phyloP scores from a whole-genome alignment of 2,888 invertebrate genomes.

The Panopea generosa region DNA sequence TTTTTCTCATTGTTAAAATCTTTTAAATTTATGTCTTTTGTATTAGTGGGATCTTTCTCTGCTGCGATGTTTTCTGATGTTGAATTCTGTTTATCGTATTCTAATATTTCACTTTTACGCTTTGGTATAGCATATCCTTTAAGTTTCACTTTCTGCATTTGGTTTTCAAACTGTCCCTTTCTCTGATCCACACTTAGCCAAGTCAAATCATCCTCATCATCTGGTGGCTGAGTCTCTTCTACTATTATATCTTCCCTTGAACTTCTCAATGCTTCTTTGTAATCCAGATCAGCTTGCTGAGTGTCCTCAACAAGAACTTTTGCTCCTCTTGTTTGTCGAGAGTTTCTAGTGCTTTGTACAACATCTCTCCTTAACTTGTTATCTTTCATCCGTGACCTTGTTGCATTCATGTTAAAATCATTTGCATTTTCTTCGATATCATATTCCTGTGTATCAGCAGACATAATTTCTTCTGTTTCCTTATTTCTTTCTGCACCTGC shows the following conservation, averaged over 20 bases:
- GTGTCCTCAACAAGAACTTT: constrained; percentile 49
- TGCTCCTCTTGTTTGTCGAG: not conserved
- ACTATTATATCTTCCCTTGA: constrained; percentile 10
- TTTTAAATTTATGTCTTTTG: constrained; percentile 7
- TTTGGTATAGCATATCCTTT: constrained; percentile 26
- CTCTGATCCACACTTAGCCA: not conserved
- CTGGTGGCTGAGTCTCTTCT: constrained; percentile 22
- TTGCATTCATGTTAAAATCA: not conserved
- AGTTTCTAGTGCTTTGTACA: not conserved
- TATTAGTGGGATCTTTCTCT: not conserved
- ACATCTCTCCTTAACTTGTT: not conserved
- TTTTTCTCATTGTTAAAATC: constrained; percentile 2
- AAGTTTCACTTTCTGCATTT: constrained; percentile 24
- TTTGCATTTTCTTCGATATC: not conserved
- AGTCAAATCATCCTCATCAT: constrained; percentile 28
- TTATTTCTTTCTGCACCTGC: not conserved
- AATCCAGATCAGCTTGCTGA: constrained; percentile 20
- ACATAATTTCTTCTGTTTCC: constrained; percentile 10
- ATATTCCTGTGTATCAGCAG: constrained; percentile 24
- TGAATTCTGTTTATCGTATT: not conserved
- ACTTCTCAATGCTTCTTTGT: constrained; percentile 1
- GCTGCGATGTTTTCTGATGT: not conserved
- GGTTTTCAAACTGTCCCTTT: constrained; percentile 27
- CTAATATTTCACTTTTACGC: not conserved
- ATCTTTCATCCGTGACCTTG: not conserved